Evolutionary conservation across 2,113 vertebrate genomes (phyloP), one percentile per base, ranked within the genome.

Genomic region (Channa argus): DNA sequence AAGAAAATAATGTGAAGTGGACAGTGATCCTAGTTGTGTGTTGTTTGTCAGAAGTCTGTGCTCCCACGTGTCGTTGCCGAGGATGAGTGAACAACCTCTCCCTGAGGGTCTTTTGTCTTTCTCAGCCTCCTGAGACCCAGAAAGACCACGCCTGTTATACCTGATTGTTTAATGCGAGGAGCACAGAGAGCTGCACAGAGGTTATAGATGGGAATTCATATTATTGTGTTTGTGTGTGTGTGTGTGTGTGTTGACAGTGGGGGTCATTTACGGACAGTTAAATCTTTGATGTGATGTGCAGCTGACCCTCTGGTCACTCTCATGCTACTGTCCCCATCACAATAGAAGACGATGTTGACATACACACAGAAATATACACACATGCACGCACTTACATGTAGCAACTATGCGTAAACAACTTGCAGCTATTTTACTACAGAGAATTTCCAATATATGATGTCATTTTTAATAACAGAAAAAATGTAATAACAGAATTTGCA

Each of bases 261-360:
- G 24, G 46, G 45, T 76, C 45, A 76, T 79, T 78, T 53, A 63
- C 69, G 69, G 61, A 70, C 33, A 37, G 68, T 77, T 79, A 86
- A 87, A 75, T 72, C 75, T 92, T 92, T 90, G 85, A 91, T 87
- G 85, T 88, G 77, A 83, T 85, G 68, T 37, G 54, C 78, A 78
- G 83, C 83, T 86, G 85, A 89, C 75, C 77, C 51, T 79, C 44
- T 78, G 74, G 78, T 75, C 53, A 52, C 85, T 85, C 83, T 84
- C 86, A 89, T 71, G 75, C 81, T 45, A 84, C 79, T 78, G 74
- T 84, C 65, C 43, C 46, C 54, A 73, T 79, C 43, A 92, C 91
- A 91, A 91, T 91, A 54, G 88, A 33, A 76, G 55, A 68, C 38
- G 1, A 24, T 24, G 24, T 24, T 80, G 47, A 65, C 80, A 63